Evolutionary conservation across 2,888 invertebrate species (phyloP), one percentile per base, ranked within the genome.

Genomic region (Diplolepis rosae): DNA sequence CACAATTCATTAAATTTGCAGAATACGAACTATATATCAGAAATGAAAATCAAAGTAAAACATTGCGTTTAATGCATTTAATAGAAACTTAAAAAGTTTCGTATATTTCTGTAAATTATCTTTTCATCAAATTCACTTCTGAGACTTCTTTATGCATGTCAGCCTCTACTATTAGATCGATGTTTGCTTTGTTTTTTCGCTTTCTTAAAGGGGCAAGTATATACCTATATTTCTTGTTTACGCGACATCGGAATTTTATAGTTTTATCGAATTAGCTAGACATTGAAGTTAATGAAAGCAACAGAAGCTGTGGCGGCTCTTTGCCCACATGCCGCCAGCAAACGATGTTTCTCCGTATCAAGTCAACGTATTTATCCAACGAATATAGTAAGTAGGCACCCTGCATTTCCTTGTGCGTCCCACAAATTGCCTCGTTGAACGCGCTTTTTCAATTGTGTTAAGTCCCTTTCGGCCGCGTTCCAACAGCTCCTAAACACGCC

Each of bases 181-280:
- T 13, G 13, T 54, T 35, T 13, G n/a, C 39, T 24, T n/a, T 39
- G 39, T 24, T 6, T 18, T 6, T 22, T 45, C 45, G 65, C 48
- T 65, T 61, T 32, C 45, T 18, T 52, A 65, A 54, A 51, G 15
- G 51, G 51, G 28, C 11, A 11, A 7, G 28, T 22, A 28, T 66
- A 65, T 50, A 42, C 69, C 77, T 76, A 83, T 85, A 82, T 82
- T 84, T 84, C 79, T 81, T 77, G 73, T 69, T 80, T 83, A 85
- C 86, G 85, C 80, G 87, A 87, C 87, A 84, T 84, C 81, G 84
- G 86, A 84, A 88, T 87, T 85, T 84, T 83, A 80, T 79, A 80
- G 84, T 82, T 85, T 84, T 83, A 85, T 87, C 87, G 84, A 88
- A 87, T 88, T 87, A 88, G 83, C 84, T 83, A 84, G 84, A 82